Base-by-base conservation (phyloP, 1,140 invertebrate species). In the Cydia amplana region DNA sequence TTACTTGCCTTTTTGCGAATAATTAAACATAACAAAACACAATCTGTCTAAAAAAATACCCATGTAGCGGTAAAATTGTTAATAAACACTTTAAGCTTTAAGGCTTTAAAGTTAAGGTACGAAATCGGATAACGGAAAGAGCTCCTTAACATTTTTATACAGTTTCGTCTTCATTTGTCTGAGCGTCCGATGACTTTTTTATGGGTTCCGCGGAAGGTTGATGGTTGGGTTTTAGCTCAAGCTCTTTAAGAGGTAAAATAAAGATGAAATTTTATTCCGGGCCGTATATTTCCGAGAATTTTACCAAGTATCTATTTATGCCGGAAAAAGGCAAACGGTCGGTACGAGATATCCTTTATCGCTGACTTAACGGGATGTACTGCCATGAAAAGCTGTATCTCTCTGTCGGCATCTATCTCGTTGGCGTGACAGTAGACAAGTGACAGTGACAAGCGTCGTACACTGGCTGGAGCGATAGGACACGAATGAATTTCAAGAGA, bases 201-300 rank as follows among this genome's bases (percentile, higher is more conserved):
- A 60, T 60, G 55, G 55, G 55, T 10, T 60, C n/a, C 9, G 55
- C 55, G 55, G 55, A 60, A 49, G 51, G 51, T 23, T 23, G 55
- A 60, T 60, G 55, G 55, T 60, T 18, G 51, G n/a, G 51, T 55
- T 55, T 55, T 18, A 60, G 20, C 55, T 20, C 55, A 60, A 23
- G 55, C 55, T 49, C 46, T 23, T 60, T 60, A 60, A 12, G 55
- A 6, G 18, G 20, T 60, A 60, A 60, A 60, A 60, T 60, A 60
- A 60, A 60, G 55, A 60, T 60, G 55, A 60, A 60, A 23, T 60
- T 60, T 60, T 60, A 60, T 60, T 60, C 18, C 7, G 10, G 55
- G 55, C 55, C 6, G 55, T 60, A 23, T 60, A 60, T 60, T 23
- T 23, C 55, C 7, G 55, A 20, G 1, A 60, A 60, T 9, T 23